Evolutionary conservation across 2,113 vertebrate genomes (phyloP), one percentile per base, ranked within the genome.

Genomic region (Podarcis muralis): DNA sequence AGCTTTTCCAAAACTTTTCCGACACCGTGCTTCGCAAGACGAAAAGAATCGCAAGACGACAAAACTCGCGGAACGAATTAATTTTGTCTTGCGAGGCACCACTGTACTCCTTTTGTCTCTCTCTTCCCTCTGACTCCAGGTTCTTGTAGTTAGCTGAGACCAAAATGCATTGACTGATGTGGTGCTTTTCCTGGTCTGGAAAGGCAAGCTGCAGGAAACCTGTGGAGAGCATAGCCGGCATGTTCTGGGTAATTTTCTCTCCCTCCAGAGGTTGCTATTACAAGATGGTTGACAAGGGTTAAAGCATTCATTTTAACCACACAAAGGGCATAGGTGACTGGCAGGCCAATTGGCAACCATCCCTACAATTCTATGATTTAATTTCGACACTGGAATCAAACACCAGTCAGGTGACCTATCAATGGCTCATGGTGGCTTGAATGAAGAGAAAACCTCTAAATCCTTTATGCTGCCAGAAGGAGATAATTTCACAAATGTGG

Each of bases 401-500:
- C 35, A 66, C 25, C 53, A 81, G 25, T 69, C 77, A 87, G 59
- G 53, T 85, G 97, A 96, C 88, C 97, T 96, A 11, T 97, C 95
- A 43, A 97, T 97, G 77, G 92, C 96, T 81, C 96, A 92, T 0
- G 95, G 97, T 1, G 92, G 96, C 90, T 91, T 97, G 69, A 97
- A 96, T 87, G 96, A 95, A 86, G 97, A 48, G 25, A 8, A 62
- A 97, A 90, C 97, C 97, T 0, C 93, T 98, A 7, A 97, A 97
- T 85, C 94, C 97, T 92, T 93, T 97, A 96, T 83, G 93, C 96
- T 4, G 95, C 93, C 76, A 87, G 20, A 95, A 62, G 96, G 96
- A 93, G 97, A 97, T 76, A 81, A 97, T 43, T 98, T 98, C 86
- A 97, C 96, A 90, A 98, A 97, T 84, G 94, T 96, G 40, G 94